Conservation (phyloP, 2,888 invertebrate species). For the Neoascia interrupta region DNA sequence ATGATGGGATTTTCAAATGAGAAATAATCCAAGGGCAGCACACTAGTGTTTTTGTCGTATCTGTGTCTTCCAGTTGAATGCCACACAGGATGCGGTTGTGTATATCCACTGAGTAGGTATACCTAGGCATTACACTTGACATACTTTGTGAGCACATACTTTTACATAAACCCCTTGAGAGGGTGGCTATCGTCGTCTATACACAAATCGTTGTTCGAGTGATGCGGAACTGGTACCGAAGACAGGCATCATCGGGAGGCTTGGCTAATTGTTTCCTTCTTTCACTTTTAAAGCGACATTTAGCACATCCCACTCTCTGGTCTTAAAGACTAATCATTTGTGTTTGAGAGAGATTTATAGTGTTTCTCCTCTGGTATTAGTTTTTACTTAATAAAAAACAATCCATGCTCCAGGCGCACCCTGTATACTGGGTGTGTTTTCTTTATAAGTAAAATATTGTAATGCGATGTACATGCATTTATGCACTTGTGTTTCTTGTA, state of each 20-base stretch:
- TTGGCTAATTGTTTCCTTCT: constrained; percentile 50
- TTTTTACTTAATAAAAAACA: too few species aligned
- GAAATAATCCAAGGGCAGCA: constrained; percentile 63
- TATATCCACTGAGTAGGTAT: constrained; percentile 43
- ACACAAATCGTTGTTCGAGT: constrained; percentile 43
- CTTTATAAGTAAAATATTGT: constrained; percentile 3
- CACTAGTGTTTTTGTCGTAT: constrained; percentile 34
- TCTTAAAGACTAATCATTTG: constrained; percentile 42
- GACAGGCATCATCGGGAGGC: constrained; percentile 17
- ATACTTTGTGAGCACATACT: constrained; percentile 55
- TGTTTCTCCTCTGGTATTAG: neutral
- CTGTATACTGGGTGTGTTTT: neutral
- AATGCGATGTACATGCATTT: neutral
- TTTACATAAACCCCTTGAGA: constrained; percentile 51
- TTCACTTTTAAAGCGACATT: constrained; percentile 5
- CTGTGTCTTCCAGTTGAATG: constrained; percentile 60
- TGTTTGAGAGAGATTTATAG: constrained; percentile 15
- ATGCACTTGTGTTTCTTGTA: neutral
- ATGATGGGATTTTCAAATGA: constrained; percentile 54
- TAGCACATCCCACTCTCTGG: neutral
- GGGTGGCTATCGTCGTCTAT: constrained; percentile 44
- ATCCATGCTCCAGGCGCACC: too few species aligned
- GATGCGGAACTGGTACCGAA: constrained; percentile 42
- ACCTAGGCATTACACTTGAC: constrained; percentile 65
- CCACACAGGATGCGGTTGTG: constrained; percentile 44